Conservation (phyloP, 2,113 vertebrate species). For the Columba livia region DNA sequence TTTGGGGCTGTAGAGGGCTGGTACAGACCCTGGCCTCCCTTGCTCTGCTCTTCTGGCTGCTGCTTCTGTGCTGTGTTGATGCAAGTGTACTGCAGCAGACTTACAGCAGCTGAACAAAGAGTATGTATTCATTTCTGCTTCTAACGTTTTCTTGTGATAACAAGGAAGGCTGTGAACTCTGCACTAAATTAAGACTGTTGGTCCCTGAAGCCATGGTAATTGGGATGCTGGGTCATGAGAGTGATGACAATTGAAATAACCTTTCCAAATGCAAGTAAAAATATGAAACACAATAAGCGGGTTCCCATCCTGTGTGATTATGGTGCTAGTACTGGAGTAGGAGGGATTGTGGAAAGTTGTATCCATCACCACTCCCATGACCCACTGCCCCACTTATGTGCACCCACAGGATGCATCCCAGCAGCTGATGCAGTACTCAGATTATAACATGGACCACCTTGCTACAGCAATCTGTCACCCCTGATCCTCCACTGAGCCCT, state of each 20-base stretch:
- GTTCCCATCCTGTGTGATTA: not conserved
- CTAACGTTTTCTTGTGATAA: not conserved
- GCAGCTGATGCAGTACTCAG: not conserved
- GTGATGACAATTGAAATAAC: not conserved
- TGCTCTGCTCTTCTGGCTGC: not conserved
- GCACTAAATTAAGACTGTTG: not conserved
- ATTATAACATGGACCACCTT: not conserved
- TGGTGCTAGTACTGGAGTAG: not conserved
- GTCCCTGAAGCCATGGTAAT: not conserved
- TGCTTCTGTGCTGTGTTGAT: not conserved
- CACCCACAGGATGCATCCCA: not conserved
- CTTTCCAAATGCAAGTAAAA: not conserved
- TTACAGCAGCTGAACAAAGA: not conserved
- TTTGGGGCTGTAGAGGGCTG: not conserved
- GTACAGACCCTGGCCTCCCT: not conserved
- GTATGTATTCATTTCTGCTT: accelerated
- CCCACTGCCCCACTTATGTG: not conserved
- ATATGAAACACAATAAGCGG: not conserved
- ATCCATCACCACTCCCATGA: not conserved
- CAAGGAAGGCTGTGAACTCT: not conserved
- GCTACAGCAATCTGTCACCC: not conserved
- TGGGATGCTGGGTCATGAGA: not conserved
- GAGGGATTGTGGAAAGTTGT: not conserved
- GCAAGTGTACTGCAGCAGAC: not conserved
- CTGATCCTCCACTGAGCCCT: not conserved